These are phyloP conservation scores for Campopleginae sp. DNA, from an alignment of 2,888 invertebrate species.

Conservation along the genomic window DNA sequence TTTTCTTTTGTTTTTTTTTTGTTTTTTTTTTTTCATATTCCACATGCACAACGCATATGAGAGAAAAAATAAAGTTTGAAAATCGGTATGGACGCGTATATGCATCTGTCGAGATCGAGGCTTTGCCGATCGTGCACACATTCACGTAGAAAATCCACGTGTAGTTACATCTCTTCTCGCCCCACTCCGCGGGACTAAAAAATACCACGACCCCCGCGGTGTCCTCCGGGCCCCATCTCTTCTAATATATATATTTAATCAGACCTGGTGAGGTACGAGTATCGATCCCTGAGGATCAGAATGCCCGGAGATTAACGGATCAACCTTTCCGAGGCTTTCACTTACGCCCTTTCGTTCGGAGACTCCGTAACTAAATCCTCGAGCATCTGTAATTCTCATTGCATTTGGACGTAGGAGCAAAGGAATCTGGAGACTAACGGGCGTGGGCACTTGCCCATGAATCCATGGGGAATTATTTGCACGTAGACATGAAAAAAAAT, in stretches of 20 bases:
- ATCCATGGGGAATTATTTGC: constrained; percentile 29
- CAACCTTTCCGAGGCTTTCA: neutral
- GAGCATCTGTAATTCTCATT: neutral
- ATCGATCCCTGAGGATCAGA: neutral
- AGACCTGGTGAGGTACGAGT: constrained; percentile 75
- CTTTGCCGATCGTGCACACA: constrained; percentile 39
- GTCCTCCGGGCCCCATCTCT: constrained; percentile 72
- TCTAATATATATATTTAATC: constrained; percentile 83
- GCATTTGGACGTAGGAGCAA: neutral
- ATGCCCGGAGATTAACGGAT: neutral
- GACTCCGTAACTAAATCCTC: neutral
- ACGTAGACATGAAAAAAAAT: neutral
- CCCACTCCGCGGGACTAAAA: constrained; percentile 76
- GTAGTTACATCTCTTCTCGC: constrained; percentile 59
- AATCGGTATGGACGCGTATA: constrained; percentile 7
- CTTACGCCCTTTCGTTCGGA: neutral
- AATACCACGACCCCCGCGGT: constrained; percentile 82
- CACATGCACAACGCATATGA: constrained; percentile 10
- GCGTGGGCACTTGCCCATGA: constrained; percentile 51
- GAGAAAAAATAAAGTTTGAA: neutral
- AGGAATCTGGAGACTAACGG: constrained; percentile 20
- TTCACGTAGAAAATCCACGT: constrained; percentile 29
- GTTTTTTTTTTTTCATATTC: constrained; percentile 11
- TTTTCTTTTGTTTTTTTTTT: constrained; percentile 13
- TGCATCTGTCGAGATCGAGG: constrained; percentile 75